Conservation (phyloP, 2,888 invertebrate genomes). For the Hyles lineata region DNA sequence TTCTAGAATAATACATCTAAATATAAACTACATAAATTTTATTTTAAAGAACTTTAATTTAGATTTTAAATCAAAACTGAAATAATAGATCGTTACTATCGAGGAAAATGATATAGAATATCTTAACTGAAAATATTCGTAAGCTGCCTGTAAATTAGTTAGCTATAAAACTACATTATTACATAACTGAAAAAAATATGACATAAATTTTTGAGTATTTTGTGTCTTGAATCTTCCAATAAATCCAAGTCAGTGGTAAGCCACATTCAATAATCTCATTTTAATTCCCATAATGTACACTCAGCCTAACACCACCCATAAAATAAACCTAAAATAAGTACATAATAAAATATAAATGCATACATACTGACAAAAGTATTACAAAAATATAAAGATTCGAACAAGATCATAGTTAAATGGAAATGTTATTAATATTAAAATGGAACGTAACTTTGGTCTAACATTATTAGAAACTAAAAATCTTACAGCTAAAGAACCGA, state of each 20-base stretch:
- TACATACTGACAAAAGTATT: conserved; percentile 20
- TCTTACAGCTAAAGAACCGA: not conserved
- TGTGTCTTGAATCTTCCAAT: not conserved
- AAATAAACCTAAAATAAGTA: conserved; percentile 34
- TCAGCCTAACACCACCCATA: not conserved
- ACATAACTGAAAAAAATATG: not conserved
- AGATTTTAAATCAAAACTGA: no score
- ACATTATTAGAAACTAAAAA: conserved; percentile 45
- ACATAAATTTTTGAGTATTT: no score
- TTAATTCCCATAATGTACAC: not conserved
- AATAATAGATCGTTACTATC: no score
- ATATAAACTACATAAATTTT: no score
- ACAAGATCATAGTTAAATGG: conserved; percentile 30
- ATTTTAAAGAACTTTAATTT: no score
- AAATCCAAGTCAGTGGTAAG: not conserved
- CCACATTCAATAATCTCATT: not conserved
- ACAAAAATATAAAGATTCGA: conserved; percentile 27
- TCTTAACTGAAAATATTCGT: no score
- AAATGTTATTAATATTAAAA: conserved; percentile 31
- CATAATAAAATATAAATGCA: conserved; percentile 37
- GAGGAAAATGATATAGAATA: no score
- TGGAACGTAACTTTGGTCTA: conserved; percentile 59
- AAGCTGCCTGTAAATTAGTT: not conserved
- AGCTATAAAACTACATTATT: not conserved
- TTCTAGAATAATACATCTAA: no score